A percentile compares a stretch with the other conserved stretches of the same genome.
These are phyloP conservation scores for Resseliella maxima DNA, from an alignment of 2,888 invertebrate genomes.

Conservation along the genomic window DNA sequence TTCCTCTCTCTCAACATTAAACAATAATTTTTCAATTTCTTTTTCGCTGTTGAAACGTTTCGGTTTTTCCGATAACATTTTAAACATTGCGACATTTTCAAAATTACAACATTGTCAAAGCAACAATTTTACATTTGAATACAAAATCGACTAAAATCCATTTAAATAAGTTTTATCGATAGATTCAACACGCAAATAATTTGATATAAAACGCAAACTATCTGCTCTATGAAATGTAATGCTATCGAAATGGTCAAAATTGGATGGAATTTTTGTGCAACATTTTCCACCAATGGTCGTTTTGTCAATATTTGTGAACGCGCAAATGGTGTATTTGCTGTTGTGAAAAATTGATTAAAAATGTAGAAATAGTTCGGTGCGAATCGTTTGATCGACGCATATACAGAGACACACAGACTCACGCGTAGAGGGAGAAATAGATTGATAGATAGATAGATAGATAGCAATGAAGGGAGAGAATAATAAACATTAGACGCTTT, in stretches of 20 bases:
- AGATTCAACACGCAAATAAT: conserved; percentile 8
- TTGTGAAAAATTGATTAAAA: conserved; percentile 25
- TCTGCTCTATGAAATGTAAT: neutral
- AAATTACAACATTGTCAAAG: too few species aligned
- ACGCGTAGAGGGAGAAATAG: too few species aligned
- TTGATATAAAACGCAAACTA: conserved; percentile 29
- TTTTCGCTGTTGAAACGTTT: too few species aligned
- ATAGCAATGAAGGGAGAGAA: neutral
- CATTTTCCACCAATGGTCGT: neutral
- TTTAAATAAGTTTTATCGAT: conserved; percentile 10
- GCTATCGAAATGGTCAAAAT: neutral
- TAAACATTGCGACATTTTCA: too few species aligned
- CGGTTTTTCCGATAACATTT: too few species aligned
- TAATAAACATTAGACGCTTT: conserved; percentile 16
- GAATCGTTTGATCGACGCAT: neutral
- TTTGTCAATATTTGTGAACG: neutral
- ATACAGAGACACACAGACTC: neutral
- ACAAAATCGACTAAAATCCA: too few species aligned
- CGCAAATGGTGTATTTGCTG: neutral
- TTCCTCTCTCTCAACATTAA: too few species aligned
- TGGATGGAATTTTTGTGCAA: neutral
- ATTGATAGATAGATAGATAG: too few species aligned
- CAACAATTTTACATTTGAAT: too few species aligned
- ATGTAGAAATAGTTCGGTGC: neutral
- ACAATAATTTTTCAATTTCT: too few species aligned